Conservation (phyloP, 2,888 invertebrate species). For the Andrena hattorfiana region DNA sequence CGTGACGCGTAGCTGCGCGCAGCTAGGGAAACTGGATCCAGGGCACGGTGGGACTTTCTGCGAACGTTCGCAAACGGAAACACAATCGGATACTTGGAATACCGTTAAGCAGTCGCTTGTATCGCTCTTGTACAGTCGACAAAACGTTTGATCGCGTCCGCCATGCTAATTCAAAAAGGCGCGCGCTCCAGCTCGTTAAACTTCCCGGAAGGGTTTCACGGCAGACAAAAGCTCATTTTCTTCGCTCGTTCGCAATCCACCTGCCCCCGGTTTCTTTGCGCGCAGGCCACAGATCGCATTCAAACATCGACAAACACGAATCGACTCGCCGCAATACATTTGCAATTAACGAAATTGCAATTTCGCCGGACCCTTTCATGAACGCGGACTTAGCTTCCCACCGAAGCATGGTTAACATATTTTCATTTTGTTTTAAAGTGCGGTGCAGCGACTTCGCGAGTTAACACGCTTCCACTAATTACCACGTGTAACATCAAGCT, state of each 20-base stretch:
- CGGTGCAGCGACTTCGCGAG: too few relatives aligned
- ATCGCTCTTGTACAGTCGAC: constrained; percentile 36
- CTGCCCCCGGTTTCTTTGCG: background rate
- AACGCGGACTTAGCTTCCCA: too few relatives aligned
- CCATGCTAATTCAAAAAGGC: constrained; percentile 39
- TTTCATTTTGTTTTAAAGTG: too few relatives aligned
- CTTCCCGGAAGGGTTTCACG: background rate
- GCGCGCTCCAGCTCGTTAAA: background rate
- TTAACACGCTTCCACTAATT: too few relatives aligned
- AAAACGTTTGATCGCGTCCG: constrained; percentile 46
- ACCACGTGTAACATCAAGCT: too few relatives aligned
- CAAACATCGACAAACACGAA: too few relatives aligned
- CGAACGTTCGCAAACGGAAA: constrained; percentile 46
- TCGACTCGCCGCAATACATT: too few relatives aligned
- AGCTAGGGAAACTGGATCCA: constrained; percentile 2
- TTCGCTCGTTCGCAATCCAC: background rate
- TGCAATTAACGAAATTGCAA: too few relatives aligned
- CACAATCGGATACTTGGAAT: constrained; percentile 33
- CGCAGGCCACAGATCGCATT: background rate
- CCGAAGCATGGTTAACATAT: too few relatives aligned
- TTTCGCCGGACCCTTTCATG: too few relatives aligned
- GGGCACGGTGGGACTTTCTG: constrained; percentile 7
- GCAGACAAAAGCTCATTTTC: constrained; percentile 4
- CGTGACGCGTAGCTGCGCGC: background rate
- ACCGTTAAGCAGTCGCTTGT: constrained; percentile 49